Evolutionary conservation across 2,113 vertebrate species (phyloP).

Genomic region (Sapajus apella): DNA sequence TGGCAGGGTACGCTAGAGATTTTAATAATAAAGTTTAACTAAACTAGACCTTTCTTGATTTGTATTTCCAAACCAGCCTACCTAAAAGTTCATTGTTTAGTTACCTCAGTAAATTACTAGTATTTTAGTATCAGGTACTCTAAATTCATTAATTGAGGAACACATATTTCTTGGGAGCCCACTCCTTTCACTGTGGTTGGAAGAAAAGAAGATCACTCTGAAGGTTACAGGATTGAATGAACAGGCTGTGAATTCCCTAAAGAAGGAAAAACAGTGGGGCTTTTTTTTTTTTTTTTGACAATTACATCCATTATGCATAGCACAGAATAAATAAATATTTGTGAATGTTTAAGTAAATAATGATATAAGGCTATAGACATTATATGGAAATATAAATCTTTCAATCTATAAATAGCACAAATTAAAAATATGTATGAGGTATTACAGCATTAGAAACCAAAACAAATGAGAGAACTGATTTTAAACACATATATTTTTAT

Average conservation of each 20-base stretch:
- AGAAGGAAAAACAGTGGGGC: neutral
- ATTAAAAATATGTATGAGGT: neutral
- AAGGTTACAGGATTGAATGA: neutral
- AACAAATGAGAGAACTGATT: neutral
- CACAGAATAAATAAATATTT: neutral
- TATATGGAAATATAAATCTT: neutral
- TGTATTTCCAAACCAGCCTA: neutral
- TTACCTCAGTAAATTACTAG: neutral
- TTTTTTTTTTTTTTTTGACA: neutral
- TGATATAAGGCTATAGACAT: neutral
- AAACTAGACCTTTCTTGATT: neutral
- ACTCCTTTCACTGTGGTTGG: neutral
- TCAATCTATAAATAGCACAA: neutral
- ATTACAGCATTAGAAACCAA: constrained; percentile 22
- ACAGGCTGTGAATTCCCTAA: neutral
- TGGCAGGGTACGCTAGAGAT: neutral
- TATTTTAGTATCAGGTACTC: neutral
- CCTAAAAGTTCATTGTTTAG: neutral
- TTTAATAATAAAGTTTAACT: neutral
- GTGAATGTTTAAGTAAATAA: neutral
- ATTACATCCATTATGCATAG: neutral
- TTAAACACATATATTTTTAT: neutral
- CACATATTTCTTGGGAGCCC: neutral
- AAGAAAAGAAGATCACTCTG: neutral
- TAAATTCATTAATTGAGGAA: neutral